Evolutionary conservation across 1,140 invertebrate genomes (phyloP).

Genomic region (Lysiphlebus fabarum): DNA sequence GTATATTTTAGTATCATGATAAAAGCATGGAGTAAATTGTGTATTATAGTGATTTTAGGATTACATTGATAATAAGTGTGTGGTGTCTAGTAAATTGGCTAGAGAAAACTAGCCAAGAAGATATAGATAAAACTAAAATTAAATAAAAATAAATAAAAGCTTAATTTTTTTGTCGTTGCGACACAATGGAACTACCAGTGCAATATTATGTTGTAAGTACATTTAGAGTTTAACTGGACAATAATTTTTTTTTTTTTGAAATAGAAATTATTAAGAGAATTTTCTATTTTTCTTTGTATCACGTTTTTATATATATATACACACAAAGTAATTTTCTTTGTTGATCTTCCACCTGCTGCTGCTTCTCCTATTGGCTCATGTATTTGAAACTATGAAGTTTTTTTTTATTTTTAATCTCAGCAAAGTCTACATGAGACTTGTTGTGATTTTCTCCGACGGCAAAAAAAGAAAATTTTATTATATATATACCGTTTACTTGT

Average conservation of each 20-base stretch:
- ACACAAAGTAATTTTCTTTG: neutral
- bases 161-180: conserved; percentile 29
- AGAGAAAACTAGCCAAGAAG: neutral
- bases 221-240: conserved; percentile 13
- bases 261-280: too few species aligned
- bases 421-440: too few species aligned
- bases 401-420: too few species aligned
- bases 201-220: conserved; percentile 39
- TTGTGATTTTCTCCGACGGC: too few species aligned
- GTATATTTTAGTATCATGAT: too few species aligned
- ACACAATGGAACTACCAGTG: conserved; percentile 41
- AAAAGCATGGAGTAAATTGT: neutral
- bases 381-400: too few species aligned
- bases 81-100: neutral
- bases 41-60: conserved; percentile 7
- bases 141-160: conserved; percentile 21
- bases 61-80: neutral
- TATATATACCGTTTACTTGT: too few species aligned
- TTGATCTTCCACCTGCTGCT: too few species aligned
- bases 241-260: conserved; percentile 1
- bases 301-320: conserved; percentile 17
- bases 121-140: conserved; percentile 21
- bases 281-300: conserved; percentile 3
- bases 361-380: too few species aligned
- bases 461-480: too few species aligned